Base-by-base conservation (phyloP, 2,113 vertebrate species). In the Ahaetulla prasina region DNA sequence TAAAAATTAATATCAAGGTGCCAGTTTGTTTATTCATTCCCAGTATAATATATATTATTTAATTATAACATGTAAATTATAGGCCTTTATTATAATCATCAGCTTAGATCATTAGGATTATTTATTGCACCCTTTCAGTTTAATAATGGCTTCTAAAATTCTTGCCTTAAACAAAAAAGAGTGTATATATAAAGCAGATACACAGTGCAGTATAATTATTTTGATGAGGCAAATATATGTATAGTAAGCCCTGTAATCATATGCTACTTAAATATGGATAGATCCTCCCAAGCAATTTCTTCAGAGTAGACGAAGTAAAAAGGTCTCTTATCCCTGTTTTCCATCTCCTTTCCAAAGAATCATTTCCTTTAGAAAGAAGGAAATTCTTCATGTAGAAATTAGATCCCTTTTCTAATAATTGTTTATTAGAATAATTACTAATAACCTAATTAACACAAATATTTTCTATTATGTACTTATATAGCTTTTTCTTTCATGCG, bases 11-110 rank as follows among this genome's bases (percentile, higher is more conserved):
- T 93, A 39, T 39, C 57, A 68, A 94, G 14, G 47, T 52, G 1
- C 9, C 35, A 50, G 22, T 80, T 84, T 47, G 54, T n/a, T 91
- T 39, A 16, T 91, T 95, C 92, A 92, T 95, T 91, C 20, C 18
- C 22, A 1, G 45, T 90, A 30, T 47, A 68, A n/a, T 68, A 80
- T 80, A 8, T 39, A 30, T 50, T 68, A 16, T 2, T 84, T 55
- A 22, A 39, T 90, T 86, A 80, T 14, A 90, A 27, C 25, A 25
- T 35, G 89, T 52, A 49, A 52, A 52, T 90, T 39, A 52, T n/a
- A 80, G 52, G 35, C n/a, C n/a, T 52, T 90, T 52, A 50, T 22
- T 52, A 80, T 80, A 35, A 39, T 39, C 16, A 80, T 80, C 45
- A 18, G 20, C 23, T 39, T 22, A 85, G 39, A 43, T 45, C 43